Conservation (phyloP, 2,113 vertebrate genomes). For the Indicator maculatus region DNA sequence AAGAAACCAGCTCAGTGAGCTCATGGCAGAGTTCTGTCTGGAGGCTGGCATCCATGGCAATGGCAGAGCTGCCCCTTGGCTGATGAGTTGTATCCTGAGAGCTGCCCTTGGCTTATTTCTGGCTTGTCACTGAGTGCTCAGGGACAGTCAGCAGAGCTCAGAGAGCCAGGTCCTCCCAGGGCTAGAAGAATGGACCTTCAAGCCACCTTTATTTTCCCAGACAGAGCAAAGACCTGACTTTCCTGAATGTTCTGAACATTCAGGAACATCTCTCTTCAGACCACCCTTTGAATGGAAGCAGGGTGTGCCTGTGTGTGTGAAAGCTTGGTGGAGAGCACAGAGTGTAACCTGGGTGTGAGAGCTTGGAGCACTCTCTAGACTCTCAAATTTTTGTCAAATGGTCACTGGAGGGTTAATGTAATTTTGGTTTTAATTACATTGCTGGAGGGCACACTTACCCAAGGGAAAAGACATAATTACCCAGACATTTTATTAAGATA, state of each 20-base stretch:
- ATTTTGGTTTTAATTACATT: constrained; percentile 62
- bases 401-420: constrained; percentile 55
- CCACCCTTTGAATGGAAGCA: accelerated
- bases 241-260: not conserved
- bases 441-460: constrained; percentile 40
- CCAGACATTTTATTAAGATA: constrained; percentile 76
- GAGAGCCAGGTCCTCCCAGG: not conserved
- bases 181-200: accelerated
- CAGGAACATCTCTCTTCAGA: not conserved
- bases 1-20: not conserved
- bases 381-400: constrained; percentile 10
- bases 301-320: accelerated
- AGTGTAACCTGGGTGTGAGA: not conserved
- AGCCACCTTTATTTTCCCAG: not conserved
- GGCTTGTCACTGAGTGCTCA: accelerated
- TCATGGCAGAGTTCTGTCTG: not conserved
- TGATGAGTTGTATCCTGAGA: accelerated
- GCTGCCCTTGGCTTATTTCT: accelerated
- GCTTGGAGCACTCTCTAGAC: not conserved
- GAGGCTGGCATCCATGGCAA: not conserved
- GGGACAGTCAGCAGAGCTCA: not conserved
- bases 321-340: accelerated
- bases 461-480: constrained; percentile 38
- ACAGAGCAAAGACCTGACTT: not conserved
- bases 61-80: not conserved